These are phyloP conservation scores for Xestia sexstrigata DNA, from an alignment of 2,888 invertebrate species.

Conservation along the genomic window DNA sequence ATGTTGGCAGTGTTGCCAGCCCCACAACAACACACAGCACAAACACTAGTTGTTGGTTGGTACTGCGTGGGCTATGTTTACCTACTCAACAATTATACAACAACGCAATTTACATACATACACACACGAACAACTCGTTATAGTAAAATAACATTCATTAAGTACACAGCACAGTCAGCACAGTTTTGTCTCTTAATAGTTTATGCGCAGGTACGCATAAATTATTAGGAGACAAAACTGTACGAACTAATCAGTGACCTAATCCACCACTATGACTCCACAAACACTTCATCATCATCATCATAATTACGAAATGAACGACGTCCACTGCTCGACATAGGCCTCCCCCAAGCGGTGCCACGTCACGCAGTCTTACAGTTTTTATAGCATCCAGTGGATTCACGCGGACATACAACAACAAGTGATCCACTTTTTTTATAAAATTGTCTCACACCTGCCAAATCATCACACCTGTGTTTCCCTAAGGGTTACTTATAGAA, in stretches of 20 bases:
- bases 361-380: neutral
- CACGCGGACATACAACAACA: neutral
- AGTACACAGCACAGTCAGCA: no score
- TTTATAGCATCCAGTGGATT: neutral
- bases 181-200: no score
- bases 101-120: constrained; percentile 51
- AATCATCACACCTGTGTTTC: neutral
- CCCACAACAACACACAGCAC: constrained; percentile 27
- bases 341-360: neutral
- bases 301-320: neutral
- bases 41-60: constrained; percentile 50
- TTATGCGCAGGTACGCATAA: neutral
- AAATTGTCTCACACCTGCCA: neutral
- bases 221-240: neutral
- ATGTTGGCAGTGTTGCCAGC: constrained; percentile 13
- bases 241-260: neutral
- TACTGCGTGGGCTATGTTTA: constrained; percentile 48
- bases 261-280: neutral
- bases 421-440: neutral
- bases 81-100: constrained; percentile 47
- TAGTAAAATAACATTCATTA: constrained; percentile 34
- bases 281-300: neutral
- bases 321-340: neutral
- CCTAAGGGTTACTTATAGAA: neutral
- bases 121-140: constrained; percentile 18